A percentile compares a stretch with the other conserved stretches of the same genome.
These are phyloP conservation scores for Porites australiensis DNA, from an alignment of 64 coral and sea anemone species.

Conservation along the genomic window DNA sequence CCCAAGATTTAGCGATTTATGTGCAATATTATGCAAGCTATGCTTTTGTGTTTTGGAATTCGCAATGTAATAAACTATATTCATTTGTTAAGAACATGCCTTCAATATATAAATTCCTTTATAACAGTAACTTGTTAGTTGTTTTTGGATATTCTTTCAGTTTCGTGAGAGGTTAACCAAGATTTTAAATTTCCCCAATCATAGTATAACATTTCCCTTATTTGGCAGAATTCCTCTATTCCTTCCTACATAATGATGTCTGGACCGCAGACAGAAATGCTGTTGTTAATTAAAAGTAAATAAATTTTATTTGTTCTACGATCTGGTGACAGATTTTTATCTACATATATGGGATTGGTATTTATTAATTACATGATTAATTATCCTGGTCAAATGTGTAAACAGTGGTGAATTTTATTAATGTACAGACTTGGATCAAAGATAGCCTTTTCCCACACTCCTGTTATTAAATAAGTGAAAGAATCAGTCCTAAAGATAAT, in stretches of 20 bases:
- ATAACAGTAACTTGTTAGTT: background rate
- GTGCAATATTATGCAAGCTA: too few relatives aligned
- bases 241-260: background rate
- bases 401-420: too few relatives aligned
- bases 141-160: background rate
- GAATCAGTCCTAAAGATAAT: too few relatives aligned
- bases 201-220: background rate
- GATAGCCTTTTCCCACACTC: too few relatives aligned
- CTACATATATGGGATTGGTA: background rate
- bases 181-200: too few relatives aligned
- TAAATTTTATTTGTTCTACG: background rate
- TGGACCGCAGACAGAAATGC: background rate
- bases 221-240: background rate
- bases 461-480: too few relatives aligned
- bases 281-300: conserved; percentile 12
- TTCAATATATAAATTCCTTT: background rate
- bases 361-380: background rate
- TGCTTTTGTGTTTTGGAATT: conserved; percentile 40
- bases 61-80: background rate
- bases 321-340: background rate
- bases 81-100: background rate
- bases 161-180: background rate
- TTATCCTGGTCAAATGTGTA: too few relatives aligned
- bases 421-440: too few relatives aligned
- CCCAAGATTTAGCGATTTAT: too few relatives aligned